phyloP scores from a whole-genome alignment of 2,797 vertebrate species.

The Zalophus californianus region DNA sequence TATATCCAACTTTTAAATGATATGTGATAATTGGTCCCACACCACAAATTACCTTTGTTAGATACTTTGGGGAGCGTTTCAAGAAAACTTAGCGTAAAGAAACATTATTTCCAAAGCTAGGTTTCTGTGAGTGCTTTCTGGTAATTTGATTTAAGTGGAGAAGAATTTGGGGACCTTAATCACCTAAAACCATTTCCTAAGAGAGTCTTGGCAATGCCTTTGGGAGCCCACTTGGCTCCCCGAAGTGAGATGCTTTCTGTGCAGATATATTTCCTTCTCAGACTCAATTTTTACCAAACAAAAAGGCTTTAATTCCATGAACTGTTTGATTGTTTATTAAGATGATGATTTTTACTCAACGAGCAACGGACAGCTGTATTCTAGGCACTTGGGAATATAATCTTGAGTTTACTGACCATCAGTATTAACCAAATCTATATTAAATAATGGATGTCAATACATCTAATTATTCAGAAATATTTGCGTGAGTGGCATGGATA shows the following conservation, averaged over 20 bases:
- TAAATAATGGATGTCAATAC: background rate
- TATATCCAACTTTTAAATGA: background rate
- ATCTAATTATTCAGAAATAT: slow-evolving; percentile 44
- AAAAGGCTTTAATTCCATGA: background rate
- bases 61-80: background rate
- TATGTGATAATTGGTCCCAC: background rate
- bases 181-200: slow-evolving; percentile 14
- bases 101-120: background rate
- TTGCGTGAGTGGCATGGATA: background rate
- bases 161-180: background rate
- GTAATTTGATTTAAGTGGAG: background rate
- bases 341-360: background rate
- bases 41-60: slow-evolving; percentile 9
- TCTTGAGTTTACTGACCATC: background rate
- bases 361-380: background rate
- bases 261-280: background rate
- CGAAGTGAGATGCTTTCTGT: background rate
- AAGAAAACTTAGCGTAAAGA: background rate
- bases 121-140: slow-evolving; percentile 30
- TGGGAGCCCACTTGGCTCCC: background rate
- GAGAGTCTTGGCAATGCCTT: background rate
- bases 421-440: slow-evolving; percentile 29
- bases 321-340: background rate
- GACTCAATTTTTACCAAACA: background rate
- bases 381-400: background rate